phyloP scores from a whole-genome alignment of 2,888 invertebrate genomes.

The Clitarchus hookeri region DNA sequence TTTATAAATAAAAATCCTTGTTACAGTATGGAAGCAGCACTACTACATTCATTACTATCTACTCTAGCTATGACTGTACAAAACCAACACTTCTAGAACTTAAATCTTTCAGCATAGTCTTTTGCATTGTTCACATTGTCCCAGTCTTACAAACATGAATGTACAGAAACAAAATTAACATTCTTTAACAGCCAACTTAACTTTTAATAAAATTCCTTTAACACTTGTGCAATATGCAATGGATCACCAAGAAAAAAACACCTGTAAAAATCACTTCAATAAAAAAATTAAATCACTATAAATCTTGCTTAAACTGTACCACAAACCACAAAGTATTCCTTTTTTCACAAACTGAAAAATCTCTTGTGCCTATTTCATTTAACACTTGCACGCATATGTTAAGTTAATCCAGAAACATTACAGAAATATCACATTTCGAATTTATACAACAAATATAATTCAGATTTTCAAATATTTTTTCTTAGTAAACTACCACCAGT shows the following conservation, averaged over 20 bases:
- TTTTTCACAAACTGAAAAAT: not conserved
- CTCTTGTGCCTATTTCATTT: not conserved
- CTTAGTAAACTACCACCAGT: not conserved
- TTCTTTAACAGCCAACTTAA: not conserved
- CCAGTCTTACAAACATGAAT: not conserved
- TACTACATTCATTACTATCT: not conserved
- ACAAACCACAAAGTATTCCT: not conserved
- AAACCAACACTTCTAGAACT: not conserved
- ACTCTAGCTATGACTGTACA: not conserved
- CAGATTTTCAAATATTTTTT: not conserved
- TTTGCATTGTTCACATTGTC: not conserved
- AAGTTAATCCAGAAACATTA: not conserved
- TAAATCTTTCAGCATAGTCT: not conserved
- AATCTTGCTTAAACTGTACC: not conserved
- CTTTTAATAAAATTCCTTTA: not conserved
- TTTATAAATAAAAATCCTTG: not conserved
- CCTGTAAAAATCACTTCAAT: not conserved
- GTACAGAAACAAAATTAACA: not conserved
- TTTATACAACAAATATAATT: conserved; percentile 6
- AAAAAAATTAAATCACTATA: not conserved
- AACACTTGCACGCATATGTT: not conserved
- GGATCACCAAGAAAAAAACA: not conserved
- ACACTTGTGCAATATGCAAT: not conserved
- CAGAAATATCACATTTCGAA: not conserved
- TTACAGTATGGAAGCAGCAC: not conserved